These are phyloP conservation scores for Ictalurus punctatus DNA, from an alignment of 2,113 vertebrate genomes.

Conservation along the genomic window DNA sequence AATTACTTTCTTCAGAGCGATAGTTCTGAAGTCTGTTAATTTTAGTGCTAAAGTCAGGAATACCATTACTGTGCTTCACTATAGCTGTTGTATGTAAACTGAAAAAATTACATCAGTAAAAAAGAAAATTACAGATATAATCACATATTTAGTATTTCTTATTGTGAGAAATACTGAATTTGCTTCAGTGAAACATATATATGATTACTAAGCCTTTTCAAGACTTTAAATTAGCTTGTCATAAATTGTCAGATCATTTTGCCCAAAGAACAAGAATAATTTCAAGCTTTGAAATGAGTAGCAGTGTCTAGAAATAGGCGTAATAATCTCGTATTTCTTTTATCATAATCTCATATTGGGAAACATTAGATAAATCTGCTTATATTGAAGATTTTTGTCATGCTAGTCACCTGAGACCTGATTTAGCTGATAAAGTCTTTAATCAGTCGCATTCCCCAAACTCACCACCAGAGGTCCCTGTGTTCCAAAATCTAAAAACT, in stretches of 20 bases:
- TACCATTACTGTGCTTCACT: background rate
- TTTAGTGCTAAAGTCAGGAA: background rate
- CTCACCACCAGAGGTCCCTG: conserved; percentile 1
- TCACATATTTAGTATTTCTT: background rate
- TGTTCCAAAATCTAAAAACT: background rate
- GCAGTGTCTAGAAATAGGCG: background rate
- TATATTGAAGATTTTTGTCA: background rate
- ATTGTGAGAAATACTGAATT: background rate
- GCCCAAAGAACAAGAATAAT: background rate
- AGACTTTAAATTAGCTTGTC: background rate
- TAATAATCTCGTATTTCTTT: background rate
- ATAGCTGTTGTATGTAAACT: background rate
- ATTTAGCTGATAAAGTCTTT: background rate
- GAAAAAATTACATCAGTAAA: background rate
- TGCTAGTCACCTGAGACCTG: background rate
- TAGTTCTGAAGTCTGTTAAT: background rate
- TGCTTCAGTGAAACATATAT: background rate
- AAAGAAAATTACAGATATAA: background rate
- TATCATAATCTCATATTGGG: background rate
- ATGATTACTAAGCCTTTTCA: background rate
- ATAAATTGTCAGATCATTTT: background rate
- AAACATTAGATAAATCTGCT: background rate
- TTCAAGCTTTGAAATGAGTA: background rate
- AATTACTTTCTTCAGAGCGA: background rate
- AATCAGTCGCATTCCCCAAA: background rate